Conservation (phyloP, 2,888 invertebrate genomes). For the Sarcophaga carnaria region DNA sequence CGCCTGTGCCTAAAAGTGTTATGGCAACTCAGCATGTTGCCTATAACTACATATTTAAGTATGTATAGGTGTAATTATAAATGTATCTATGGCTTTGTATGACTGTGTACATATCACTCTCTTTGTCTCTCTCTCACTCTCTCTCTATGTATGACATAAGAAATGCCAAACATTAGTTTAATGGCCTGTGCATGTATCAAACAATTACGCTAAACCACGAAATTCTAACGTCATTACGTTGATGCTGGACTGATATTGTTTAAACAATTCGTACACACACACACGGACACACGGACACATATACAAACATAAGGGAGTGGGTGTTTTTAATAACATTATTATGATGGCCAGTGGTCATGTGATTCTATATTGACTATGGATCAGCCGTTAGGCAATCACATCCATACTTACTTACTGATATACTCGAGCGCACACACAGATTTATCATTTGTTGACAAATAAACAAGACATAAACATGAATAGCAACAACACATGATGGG, state of each 20-base stretch:
- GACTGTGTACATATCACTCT: neutral
- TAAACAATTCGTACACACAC: slow-evolving; percentile 34
- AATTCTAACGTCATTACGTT: slow-evolving; percentile 57
- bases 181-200: slow-evolving; percentile 59
- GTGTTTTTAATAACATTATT: slow-evolving; percentile 58
- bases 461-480: slow-evolving; percentile 17
- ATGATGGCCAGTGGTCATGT: slow-evolving; percentile 53
- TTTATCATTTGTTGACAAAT: slow-evolving; percentile 33
- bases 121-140: neutral
- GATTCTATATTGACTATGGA: neutral
- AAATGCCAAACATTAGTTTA: slow-evolving; percentile 63
- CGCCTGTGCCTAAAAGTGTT: neutral
- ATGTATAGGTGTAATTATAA: neutral
- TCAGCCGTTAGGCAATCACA: slow-evolving; percentile 13
- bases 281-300: neutral
- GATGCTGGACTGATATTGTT: slow-evolving; percentile 41
- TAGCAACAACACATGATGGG: neutral
- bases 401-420: neutral
- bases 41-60: neutral
- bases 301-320: slow-evolving; percentile 1
- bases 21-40: neutral
- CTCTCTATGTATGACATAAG: neutral
- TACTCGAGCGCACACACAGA: neutral
- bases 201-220: slow-evolving; percentile 65
- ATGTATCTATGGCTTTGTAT: neutral